Percentiles rank a stretch among this genome's conserved stretches.
Conservation (phyloP, 1,140 invertebrate species). For the Zaprionus davidi region DNA sequence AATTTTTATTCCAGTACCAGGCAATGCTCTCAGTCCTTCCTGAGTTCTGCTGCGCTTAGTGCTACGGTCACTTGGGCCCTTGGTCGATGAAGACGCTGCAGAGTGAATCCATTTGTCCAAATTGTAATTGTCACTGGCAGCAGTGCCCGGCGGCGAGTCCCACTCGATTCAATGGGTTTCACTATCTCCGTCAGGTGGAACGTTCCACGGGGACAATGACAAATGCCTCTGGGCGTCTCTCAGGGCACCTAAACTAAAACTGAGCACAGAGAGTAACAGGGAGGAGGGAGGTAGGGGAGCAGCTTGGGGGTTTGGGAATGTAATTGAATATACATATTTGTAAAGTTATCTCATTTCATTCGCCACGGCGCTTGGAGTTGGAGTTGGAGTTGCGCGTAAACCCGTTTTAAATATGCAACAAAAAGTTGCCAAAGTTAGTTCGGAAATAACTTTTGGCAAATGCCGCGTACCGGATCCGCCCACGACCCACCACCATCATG, state of each 20-base stretch:
- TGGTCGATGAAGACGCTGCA: slow-evolving; percentile 39
- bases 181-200: slow-evolving; percentile 41
- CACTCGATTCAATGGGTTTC: slow-evolving; percentile 38
- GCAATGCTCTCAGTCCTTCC: slow-evolving; percentile 12
- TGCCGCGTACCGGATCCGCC: slow-evolving; percentile 29
- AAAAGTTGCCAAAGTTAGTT: slow-evolving; percentile 61
- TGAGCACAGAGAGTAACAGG: background rate
- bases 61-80: slow-evolving; percentile 17
- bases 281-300: background rate
- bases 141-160: background rate
- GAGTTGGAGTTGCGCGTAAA: slow-evolving; percentile 29
- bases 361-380: background rate
- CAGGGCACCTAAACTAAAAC: slow-evolving; percentile 12
- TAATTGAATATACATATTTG: slow-evolving; percentile 70
- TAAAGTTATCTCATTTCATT: slow-evolving; percentile 66
- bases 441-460: slow-evolving; percentile 53
- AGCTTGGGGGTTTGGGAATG: background rate
- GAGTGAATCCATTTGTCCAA: slow-evolving; percentile 52
- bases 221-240: slow-evolving; percentile 42
- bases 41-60: background rate
- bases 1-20: slow-evolving; percentile 45
- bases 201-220: slow-evolving; percentile 44
- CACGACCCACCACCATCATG: background rate
- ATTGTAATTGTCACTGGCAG: slow-evolving; percentile 49
- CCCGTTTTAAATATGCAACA: slow-evolving; percentile 69